Evolutionary conservation across 2,888 invertebrate genomes (phyloP).

Genomic region (Rugalucina vietnamica): DNA sequence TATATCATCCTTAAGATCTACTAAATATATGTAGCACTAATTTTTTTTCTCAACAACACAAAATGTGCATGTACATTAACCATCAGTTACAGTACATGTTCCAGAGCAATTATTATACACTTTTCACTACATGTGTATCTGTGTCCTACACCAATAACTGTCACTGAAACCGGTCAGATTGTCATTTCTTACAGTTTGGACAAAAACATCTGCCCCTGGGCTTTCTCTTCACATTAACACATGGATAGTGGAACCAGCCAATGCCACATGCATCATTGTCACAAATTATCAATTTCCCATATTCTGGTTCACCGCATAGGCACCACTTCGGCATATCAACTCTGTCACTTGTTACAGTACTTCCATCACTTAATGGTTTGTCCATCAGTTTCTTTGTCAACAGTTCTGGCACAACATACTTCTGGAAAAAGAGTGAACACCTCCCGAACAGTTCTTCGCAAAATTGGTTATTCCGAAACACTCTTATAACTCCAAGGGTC

Average conservation of each 20-base stretch:
- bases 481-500: neutral
- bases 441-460: neutral
- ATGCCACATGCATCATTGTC: constrained; percentile 16
- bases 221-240: constrained; percentile 26
- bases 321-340: neutral
- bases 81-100: no score
- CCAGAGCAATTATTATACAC: no score
- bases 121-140: no score
- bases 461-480: neutral
- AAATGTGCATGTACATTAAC: no score
- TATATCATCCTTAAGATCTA: no score
- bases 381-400: neutral
- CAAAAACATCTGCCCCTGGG: constrained; percentile 32
- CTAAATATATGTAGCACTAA: no score
- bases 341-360: neutral
- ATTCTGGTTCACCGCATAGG: neutral
- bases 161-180: no score
- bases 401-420: neutral
- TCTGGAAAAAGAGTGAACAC: neutral
- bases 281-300: constrained; percentile 11
- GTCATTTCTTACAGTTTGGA: constrained; percentile 2
- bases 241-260: constrained; percentile 38
- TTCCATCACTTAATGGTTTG: neutral
- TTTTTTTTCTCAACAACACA: no score
- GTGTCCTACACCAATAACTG: no score